Conservation (phyloP, 2,797 vertebrate genomes). For the Ficedula albicollis region DNA sequence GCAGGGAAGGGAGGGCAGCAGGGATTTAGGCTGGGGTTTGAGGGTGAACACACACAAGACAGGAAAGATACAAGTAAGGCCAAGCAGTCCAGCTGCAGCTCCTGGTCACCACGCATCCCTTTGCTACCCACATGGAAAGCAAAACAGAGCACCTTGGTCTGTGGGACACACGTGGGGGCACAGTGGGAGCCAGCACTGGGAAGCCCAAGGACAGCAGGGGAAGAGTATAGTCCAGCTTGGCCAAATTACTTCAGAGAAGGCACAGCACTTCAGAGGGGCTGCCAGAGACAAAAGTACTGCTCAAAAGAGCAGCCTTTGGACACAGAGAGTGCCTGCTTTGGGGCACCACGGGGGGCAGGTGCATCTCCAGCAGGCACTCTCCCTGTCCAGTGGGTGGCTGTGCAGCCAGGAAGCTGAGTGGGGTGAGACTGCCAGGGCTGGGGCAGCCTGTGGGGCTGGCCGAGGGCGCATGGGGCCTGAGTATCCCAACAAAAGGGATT, state of each 20-base stretch:
- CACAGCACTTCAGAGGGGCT: accelerated
- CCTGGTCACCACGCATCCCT: not conserved
- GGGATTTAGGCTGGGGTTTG: not conserved
- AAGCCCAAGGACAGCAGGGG: not conserved
- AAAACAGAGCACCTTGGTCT: not conserved
- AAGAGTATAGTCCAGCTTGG: not conserved
- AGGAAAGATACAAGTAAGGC: not conserved
- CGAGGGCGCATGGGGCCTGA: accelerated
- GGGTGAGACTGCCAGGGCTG: not conserved
- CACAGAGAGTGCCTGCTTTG: not conserved
- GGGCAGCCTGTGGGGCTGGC: not conserved
- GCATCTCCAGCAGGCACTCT: accelerated
- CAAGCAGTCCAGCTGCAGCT: not conserved
- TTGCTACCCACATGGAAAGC: not conserved
- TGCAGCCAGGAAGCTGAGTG: accelerated
- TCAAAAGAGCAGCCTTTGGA: not conserved
- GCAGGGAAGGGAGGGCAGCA: not conserved
- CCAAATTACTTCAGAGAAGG: not conserved
- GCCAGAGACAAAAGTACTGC: not conserved
- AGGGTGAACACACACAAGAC: not conserved
- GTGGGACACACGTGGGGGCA: accelerated
- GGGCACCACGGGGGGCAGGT: accelerated
- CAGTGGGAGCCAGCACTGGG: accelerated
- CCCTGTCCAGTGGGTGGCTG: accelerated
- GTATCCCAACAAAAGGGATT: accelerated